phyloP scores from a whole-genome alignment of 2,113 vertebrate species.

The Pachycephala philippinensis region DNA sequence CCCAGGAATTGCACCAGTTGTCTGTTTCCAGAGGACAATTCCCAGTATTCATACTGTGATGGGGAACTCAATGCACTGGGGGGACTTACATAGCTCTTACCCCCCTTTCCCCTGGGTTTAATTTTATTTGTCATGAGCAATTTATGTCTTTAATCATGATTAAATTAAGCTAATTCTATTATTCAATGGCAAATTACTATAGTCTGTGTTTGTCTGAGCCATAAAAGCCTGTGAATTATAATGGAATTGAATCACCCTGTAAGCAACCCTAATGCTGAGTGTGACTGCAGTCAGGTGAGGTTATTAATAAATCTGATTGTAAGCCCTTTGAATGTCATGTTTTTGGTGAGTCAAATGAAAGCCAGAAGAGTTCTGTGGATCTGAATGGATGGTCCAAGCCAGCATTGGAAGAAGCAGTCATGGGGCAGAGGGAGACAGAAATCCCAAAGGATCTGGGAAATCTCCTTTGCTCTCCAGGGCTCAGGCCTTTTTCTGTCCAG shows the following conservation, averaged over 20 bases:
- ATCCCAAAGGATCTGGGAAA: neutral
- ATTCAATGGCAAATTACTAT: neutral
- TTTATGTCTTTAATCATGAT: neutral
- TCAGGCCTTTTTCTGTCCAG: neutral
- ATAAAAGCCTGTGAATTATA: neutral
- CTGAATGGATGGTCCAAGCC: neutral
- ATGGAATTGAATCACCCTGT: neutral
- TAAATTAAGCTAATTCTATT: constrained; percentile 15
- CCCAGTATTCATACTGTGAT: neutral
- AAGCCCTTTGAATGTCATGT: neutral
- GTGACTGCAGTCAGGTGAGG: neutral
- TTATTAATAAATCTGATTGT: neutral
- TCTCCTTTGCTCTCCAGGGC: neutral
- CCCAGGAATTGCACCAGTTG: neutral
- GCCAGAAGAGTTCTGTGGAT: neutral
- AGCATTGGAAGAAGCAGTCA: neutral
- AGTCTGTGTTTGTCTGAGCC: neutral
- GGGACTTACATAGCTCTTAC: neutral
- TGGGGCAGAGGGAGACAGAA: neutral
- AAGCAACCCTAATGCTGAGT: neutral
- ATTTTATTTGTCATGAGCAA: neutral
- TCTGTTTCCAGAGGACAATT: neutral
- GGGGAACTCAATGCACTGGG: neutral
- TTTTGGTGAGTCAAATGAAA: neutral
- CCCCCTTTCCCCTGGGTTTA: neutral